These are phyloP conservation scores for Huso huso DNA, from an alignment of 2,797 vertebrate species.

Conservation along the genomic window DNA sequence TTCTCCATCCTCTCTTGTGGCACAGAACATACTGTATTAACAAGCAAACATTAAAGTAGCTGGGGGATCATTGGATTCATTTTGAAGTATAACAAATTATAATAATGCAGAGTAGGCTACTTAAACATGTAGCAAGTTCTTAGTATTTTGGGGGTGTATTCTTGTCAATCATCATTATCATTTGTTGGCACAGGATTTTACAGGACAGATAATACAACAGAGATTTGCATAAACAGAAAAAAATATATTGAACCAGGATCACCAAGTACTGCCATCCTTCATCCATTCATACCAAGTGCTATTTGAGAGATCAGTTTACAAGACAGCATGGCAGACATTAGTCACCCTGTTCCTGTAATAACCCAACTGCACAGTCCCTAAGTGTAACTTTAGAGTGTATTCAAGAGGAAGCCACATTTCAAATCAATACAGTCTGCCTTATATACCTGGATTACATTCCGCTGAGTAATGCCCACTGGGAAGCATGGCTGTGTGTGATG, in stretches of 20 bases:
- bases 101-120: too few relatives aligned
- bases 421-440: conserved; percentile 34
- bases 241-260: conserved; percentile 32
- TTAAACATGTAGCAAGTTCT: too few relatives aligned
- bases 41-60: too few relatives aligned
- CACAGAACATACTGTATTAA: too few relatives aligned
- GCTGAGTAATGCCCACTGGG: not conserved
- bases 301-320: conserved; percentile 66
- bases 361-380: conserved; percentile 41
- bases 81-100: too few relatives aligned
- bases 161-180: too few relatives aligned
- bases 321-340: conserved; percentile 61
- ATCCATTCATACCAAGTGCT: conserved; percentile 43
- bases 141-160: too few relatives aligned
- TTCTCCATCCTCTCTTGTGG: too few relatives aligned
- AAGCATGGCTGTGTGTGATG: not conserved
- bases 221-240: conserved; percentile 4
- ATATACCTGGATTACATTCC: conserved; percentile 6
- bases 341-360: conserved; percentile 69
- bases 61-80: too few relatives aligned
- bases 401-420: conserved; percentile 43
- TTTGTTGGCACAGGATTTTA: too few relatives aligned
- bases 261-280: conserved; percentile 24
- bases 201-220: not conserved
- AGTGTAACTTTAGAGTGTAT: conserved; percentile 43